phyloP scores from a whole-genome alignment of 2,888 invertebrate species.

The Stenotaenia linearis region DNA sequence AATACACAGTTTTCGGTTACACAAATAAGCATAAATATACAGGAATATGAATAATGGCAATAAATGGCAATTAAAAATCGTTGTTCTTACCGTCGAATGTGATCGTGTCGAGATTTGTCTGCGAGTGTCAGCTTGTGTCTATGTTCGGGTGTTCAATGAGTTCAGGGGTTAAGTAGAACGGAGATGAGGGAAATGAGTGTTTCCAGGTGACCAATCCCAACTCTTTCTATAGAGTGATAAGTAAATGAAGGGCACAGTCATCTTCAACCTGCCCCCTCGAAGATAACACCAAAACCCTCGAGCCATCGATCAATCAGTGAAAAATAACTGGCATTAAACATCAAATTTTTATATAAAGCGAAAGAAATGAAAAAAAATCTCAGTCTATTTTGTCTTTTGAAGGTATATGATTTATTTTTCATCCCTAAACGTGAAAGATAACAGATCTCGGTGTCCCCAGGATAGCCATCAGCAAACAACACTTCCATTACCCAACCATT shows the following conservation, averaged over 20 bases:
- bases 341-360: background rate
- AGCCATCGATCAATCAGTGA: constrained; percentile 13
- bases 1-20: no score
- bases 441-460: constrained; percentile 21
- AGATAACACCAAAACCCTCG: constrained; percentile 13
- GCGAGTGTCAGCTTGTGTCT: background rate
- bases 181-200: background rate
- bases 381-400: background rate
- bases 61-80: no score
- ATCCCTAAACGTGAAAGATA: constrained; percentile 11
- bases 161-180: background rate
- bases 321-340: constrained; percentile 20
- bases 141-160: background rate
- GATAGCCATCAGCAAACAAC: constrained; percentile 26
- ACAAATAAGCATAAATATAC: no score
- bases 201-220: constrained; percentile 26
- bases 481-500: constrained; percentile 23
- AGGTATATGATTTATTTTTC: constrained; percentile 24
- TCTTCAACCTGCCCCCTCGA: constrained; percentile 5
- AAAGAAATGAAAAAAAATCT: background rate
- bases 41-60: no score
- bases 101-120: background rate
- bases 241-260: constrained; percentile 19
- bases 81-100: background rate
- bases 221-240: background rate